Conservation (phyloP, 2,113 vertebrate genomes). For the Columba janthina region DNA sequence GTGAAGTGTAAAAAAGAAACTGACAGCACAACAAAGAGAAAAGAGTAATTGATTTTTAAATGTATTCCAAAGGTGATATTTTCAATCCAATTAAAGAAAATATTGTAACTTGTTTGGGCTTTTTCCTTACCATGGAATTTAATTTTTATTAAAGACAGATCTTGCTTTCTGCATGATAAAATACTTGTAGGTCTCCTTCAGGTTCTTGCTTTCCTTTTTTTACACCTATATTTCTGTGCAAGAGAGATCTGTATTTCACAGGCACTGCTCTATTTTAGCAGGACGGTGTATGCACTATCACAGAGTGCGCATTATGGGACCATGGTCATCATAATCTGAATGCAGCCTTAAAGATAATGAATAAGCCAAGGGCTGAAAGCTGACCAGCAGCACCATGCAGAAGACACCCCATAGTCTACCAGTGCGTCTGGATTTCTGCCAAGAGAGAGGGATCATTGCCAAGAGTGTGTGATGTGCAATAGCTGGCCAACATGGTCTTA, state of each 20-base stretch:
- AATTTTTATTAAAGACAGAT: neutral
- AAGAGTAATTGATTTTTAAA: conserved; percentile 22
- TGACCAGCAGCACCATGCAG: neutral
- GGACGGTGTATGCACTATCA: neutral
- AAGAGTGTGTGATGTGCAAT: neutral
- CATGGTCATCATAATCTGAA: neutral
- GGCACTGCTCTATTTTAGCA: neutral
- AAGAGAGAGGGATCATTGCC: neutral
- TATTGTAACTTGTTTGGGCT: neutral
- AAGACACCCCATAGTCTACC: neutral
- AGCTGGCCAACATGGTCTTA: neutral
- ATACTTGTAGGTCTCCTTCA: neutral
- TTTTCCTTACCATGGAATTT: neutral
- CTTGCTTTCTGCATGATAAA: neutral
- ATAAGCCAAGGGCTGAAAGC: neutral
- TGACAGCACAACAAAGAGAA: conserved; percentile 37
- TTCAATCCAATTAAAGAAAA: conserved; percentile 20
- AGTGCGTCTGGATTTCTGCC: neutral
- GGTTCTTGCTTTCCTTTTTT: neutral
- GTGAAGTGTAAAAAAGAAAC: conserved; percentile 7
- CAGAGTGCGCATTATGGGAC: neutral
- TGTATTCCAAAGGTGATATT: conserved; percentile 13
- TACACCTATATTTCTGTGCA: neutral
- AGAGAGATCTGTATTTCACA: neutral
- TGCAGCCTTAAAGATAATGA: neutral